phyloP scores from a whole-genome alignment of 2,888 invertebrate genomes.

The Epinotia bilunana region DNA sequence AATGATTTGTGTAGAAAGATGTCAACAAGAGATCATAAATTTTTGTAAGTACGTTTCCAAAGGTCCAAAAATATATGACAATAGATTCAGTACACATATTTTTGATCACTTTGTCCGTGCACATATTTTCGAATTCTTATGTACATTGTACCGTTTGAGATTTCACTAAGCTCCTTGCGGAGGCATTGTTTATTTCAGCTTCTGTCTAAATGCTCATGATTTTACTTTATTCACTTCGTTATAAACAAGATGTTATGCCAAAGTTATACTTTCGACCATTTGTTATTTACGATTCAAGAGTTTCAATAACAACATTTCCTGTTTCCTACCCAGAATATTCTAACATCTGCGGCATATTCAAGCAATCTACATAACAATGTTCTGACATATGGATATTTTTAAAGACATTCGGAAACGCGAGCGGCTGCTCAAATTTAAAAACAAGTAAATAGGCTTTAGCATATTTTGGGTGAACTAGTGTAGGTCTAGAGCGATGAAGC shows the following conservation, averaged over 20 bases:
- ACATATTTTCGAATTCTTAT: too few relatives aligned
- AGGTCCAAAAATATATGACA: too few relatives aligned
- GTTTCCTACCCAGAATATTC: conserved; percentile 57
- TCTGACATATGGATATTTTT: background rate
- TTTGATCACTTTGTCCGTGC: too few relatives aligned
- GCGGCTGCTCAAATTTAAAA: too few relatives aligned
- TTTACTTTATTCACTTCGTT: conserved; percentile 27
- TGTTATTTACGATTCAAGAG: conserved; percentile 79
- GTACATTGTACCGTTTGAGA: background rate
- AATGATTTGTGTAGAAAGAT: too few relatives aligned
- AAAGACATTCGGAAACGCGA: background rate
- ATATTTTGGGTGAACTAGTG: too few relatives aligned
- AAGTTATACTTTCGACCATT: conserved; percentile 75
- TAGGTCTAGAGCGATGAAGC: too few relatives aligned
- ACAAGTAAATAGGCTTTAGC: too few relatives aligned
- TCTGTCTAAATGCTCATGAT: conserved; percentile 58
- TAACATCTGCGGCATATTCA: conserved; percentile 51
- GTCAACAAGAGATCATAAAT: too few relatives aligned
- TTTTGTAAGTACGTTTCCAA: too few relatives aligned
- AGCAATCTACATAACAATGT: conserved; percentile 16
- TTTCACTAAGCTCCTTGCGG: background rate
- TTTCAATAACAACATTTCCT: conserved; percentile 71
- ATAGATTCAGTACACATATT: too few relatives aligned
- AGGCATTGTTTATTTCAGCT: background rate
- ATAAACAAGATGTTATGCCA: conserved; percentile 74